Conservation (phyloP, 2,113 vertebrate species). For the Ciconia boyciana region DNA sequence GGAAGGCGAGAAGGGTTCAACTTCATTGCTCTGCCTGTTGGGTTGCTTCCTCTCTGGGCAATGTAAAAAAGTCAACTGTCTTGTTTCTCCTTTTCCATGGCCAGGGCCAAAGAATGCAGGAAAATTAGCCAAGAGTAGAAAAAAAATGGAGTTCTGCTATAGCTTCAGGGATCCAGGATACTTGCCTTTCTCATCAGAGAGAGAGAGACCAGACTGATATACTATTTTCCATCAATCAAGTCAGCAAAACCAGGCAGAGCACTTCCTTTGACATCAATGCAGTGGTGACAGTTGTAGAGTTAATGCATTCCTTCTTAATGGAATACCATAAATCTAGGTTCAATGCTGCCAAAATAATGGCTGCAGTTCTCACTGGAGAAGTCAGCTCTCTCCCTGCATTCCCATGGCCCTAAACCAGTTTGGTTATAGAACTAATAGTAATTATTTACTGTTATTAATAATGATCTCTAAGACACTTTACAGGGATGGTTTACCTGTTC, state of each 20-base stretch:
- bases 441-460: slow-evolving; percentile 33
- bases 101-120: slow-evolving; percentile 3
- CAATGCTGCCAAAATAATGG: slow-evolving; percentile 49
- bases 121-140: slow-evolving; percentile 28
- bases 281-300: slow-evolving; percentile 60
- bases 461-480: background rate
- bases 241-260: slow-evolving; percentile 63
- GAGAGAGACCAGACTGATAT: slow-evolving; percentile 46
- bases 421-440: background rate
- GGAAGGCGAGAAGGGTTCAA: background rate
- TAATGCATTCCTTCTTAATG: slow-evolving; percentile 66
- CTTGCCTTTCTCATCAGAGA: slow-evolving; percentile 49
- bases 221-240: slow-evolving; percentile 59
- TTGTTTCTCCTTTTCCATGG: slow-evolving; percentile 26
- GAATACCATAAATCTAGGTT: slow-evolving; percentile 68
- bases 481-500: background rate
- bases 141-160: background rate
- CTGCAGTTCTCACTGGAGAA: slow-evolving; percentile 30
- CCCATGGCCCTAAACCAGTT: background rate
- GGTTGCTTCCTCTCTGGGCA: slow-evolving; percentile 14
- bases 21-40: background rate
- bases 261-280: slow-evolving; percentile 58
- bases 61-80: slow-evolving; percentile 4
- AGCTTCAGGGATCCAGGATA: slow-evolving; percentile 31
- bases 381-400: slow-evolving; percentile 15